Base-by-base conservation (phyloP, 2,797 vertebrate genomes). In the Anableps anableps region DNA sequence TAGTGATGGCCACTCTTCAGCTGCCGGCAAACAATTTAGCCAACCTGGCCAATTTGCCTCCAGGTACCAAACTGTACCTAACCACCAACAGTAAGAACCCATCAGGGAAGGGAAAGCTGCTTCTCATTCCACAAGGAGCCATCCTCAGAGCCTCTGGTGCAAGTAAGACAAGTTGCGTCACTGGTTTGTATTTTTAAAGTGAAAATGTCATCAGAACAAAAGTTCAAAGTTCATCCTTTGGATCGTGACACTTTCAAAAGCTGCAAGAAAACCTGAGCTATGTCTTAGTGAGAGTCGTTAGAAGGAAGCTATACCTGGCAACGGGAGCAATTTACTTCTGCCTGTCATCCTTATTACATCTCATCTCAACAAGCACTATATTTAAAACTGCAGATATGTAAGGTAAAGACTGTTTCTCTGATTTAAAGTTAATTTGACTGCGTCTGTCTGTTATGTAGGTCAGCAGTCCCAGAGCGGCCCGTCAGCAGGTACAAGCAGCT, bases 71-170 rank as follows among this genome's bases (percentile, higher is more conserved):
- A 86, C 97, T 99, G 31, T 99, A 99, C 95, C 96, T 99, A 86
- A 99, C 98, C 79, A 99, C 99, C 58, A 99, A 99, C 94, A 99
- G 98, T 94, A 99, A 99, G 95, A 99, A 98, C 86, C 98, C 98
- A 47, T 98, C 99, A 0, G 99, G 99, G 83, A 99, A 99, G 94
- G 99, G 99, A 88, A 99, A 99, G 92, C 95, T 99, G 86, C 96
- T 99, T 81, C 97, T 99, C 86, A 99, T 99, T 83, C 99, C 99
- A 38, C 99, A 99, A 89, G 98, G 99, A 93, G 99, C 99, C 74
- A 99, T 99, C 83, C 95, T 99, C 79, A 90, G 99, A 85, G 98
- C 99, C 79, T 97, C 98, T 77, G 97, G 95, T 91, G 86, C 96
- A 95, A 93, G 96, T 97, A 60, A 91, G 90, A 76, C 62, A 70